Conservation (phyloP, 2,113 vertebrate species). For the Spea bombifrons region DNA sequence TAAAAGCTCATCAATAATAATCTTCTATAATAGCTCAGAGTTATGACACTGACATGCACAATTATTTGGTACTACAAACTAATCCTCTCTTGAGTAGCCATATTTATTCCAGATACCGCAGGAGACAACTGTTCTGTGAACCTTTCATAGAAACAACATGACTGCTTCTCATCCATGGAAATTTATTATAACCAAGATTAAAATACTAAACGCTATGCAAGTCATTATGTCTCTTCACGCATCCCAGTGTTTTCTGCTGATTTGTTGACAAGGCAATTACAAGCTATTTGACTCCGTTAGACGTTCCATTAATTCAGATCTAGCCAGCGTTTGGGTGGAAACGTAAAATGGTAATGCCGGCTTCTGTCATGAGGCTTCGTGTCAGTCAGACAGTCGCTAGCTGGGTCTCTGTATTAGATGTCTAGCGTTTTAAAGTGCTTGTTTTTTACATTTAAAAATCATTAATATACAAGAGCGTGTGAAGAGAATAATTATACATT, state of each 20-base stretch:
- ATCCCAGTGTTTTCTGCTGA: not conserved
- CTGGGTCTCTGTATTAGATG: no score
- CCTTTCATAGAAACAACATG: not conserved
- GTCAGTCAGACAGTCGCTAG: no score
- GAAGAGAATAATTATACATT: no score
- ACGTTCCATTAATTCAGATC: not conserved
- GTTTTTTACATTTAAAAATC: no score
- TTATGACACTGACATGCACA: not conserved
- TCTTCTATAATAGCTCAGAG: not conserved
- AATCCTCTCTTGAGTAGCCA: not conserved
- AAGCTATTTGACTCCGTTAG: not conserved
- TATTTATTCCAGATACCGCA: not conserved
- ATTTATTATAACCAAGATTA: not conserved
- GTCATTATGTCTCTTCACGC: not conserved
- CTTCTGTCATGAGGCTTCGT: no score
- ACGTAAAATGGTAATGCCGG: not conserved
- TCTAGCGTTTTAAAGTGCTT: no score
- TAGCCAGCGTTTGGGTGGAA: not conserved
- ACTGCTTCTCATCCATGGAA: not conserved
- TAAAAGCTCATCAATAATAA: not conserved
- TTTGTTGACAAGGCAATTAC: not conserved
- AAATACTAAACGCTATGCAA: not conserved
- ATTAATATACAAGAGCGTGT: no score
- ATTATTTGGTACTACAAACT: not conserved
- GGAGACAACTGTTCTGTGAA: not conserved